Evolutionary conservation across 2,888 invertebrate species (phyloP).

Genomic region (Penaeus monodon): DNA sequence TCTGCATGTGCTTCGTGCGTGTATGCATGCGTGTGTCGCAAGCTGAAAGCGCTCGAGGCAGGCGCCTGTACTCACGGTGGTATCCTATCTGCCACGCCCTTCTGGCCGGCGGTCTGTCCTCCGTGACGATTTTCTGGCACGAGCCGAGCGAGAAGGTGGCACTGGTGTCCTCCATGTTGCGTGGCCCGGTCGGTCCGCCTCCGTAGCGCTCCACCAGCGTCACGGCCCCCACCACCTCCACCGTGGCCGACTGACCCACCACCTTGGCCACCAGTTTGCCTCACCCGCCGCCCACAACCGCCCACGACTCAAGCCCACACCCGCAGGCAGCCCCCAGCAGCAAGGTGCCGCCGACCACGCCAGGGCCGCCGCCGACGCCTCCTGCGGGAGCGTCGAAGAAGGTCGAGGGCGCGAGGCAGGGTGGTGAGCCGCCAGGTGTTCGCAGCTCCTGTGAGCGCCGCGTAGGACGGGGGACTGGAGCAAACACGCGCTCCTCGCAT

Average conservation of each 20-base stretch:
- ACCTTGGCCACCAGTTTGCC: slow-evolving; percentile 60
- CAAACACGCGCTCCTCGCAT: background rate
- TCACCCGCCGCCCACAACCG: background rate
- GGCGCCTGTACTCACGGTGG: slow-evolving; percentile 39
- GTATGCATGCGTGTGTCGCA: no score
- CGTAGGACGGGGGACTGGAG: background rate
- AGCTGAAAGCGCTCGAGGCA: no score
- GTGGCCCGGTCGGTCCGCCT: slow-evolving; percentile 1
- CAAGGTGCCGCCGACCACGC: background rate
- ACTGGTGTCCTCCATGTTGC: slow-evolving; percentile 49
- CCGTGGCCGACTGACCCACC: slow-evolving; percentile 58
- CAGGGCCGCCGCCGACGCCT: slow-evolving; percentile 6
- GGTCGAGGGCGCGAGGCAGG: background rate
- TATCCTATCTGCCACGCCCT: slow-evolving; percentile 63
- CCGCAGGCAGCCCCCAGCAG: slow-evolving; percentile 11
- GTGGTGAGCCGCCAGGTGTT: background rate
- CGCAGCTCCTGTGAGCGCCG: background rate
- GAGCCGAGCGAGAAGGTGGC: slow-evolving; percentile 51
- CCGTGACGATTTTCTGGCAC: slow-evolving; percentile 60
- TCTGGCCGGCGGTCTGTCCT: slow-evolving; percentile 50
- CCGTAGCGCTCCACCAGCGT: slow-evolving; percentile 13
- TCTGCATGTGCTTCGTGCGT: no score
- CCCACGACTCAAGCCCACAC: background rate
- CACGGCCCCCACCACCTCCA: slow-evolving; percentile 44
- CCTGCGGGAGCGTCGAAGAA: background rate